phyloP scores from a whole-genome alignment of 1,140 invertebrate genomes.

The Neotoxoptera formosana region DNA sequence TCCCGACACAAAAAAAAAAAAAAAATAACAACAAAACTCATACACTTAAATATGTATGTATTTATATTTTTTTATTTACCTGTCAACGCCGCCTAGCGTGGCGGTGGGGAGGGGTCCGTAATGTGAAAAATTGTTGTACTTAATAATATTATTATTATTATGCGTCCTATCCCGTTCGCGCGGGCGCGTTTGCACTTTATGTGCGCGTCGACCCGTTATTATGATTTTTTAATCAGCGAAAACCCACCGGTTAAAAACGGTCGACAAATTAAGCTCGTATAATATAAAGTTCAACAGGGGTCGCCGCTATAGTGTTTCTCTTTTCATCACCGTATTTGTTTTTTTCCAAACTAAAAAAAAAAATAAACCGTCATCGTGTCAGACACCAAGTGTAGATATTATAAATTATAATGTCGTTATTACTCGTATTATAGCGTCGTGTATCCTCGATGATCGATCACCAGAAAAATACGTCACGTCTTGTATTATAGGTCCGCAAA shows the following conservation, averaged over 20 bases:
- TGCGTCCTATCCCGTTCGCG: background rate
- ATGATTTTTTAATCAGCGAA: constrained; percentile 45
- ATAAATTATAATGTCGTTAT: background rate
- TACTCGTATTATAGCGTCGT: background rate
- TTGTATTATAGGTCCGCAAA: background rate
- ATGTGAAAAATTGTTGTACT: constrained; percentile 17
- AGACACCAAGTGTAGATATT: background rate
- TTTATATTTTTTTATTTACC: constrained; percentile 33
- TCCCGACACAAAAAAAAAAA: background rate
- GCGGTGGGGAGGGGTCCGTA: background rate
- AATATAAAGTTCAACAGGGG: constrained; percentile 11
- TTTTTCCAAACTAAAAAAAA: background rate
- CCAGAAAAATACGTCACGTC: background rate
- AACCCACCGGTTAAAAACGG: constrained; percentile 13
- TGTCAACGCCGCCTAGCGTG: background rate
- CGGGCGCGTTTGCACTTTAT: background rate
- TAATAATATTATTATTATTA: constrained; percentile 21
- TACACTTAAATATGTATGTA: constrained; percentile 11
- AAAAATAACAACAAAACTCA: background rate
- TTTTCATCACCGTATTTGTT: background rate
- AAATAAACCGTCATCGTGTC: background rate
- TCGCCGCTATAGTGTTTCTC: background rate
- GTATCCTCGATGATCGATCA: constrained; percentile 8
- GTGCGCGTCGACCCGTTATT: background rate
- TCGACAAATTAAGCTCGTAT: constrained; percentile 39